Evolutionary conservation across 2,797 vertebrate species (phyloP).

Genomic region (Brachyrhaphis roseni): DNA sequence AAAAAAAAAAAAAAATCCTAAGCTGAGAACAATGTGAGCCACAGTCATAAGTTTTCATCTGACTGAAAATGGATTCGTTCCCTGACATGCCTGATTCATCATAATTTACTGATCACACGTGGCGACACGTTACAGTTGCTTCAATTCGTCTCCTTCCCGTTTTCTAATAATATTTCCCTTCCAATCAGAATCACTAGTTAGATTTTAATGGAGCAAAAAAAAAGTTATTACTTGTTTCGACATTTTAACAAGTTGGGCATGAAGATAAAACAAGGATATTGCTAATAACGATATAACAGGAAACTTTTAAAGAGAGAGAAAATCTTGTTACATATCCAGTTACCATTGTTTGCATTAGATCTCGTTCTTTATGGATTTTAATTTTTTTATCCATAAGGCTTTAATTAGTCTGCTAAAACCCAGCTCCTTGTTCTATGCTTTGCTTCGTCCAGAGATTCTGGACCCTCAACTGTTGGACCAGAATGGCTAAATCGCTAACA

Average conservation of each 20-base stretch:
- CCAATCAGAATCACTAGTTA: neutral
- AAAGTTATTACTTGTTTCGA: neutral
- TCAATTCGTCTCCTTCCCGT: constrained; percentile 9
- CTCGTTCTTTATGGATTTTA: neutral
- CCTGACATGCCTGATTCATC: constrained; percentile 10
- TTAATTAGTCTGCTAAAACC: no score
- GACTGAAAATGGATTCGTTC: neutral
- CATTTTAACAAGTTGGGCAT: neutral
- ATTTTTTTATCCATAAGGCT: neutral
- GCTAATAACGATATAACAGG: neutral
- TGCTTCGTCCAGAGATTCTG: no score
- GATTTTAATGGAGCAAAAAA: neutral
- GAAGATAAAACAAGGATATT: neutral
- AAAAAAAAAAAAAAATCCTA: neutral
- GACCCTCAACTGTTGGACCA: neutral
- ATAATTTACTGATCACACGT: constrained; percentile 31
- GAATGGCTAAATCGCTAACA: neutral
- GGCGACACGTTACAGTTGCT: constrained; percentile 11
- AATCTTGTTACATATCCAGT: neutral
- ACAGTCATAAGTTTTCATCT: neutral
- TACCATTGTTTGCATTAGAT: neutral
- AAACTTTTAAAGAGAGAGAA: neutral
- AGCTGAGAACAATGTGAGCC: neutral
- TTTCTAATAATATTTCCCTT: constrained; percentile 12
- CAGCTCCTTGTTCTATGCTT: no score